Percentiles rank a stretch among this genome's conserved stretches.
Conservation (phyloP, 2,888 invertebrate genomes). For the Caenorhabditis drosophilae region DNA sequence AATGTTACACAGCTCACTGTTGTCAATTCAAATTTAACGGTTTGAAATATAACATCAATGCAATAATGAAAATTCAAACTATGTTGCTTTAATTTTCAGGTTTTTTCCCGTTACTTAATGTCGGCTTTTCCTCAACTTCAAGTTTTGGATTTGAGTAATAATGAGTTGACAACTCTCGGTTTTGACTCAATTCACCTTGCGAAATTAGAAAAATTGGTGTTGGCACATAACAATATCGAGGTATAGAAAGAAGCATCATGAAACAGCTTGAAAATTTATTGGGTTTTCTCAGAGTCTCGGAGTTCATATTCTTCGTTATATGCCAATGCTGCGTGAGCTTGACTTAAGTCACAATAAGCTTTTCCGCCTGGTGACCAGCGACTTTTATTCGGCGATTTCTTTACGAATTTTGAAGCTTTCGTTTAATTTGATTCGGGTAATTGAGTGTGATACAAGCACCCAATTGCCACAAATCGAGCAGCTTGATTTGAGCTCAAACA, state of each 20-base stretch:
- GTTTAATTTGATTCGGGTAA: slow-evolving; percentile 21
- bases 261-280: not conserved
- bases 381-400: slow-evolving; percentile 29
- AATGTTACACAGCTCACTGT: slow-evolving; percentile 1
- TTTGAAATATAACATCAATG: not conserved
- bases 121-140: slow-evolving; percentile 21
- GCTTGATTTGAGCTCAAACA: slow-evolving; percentile 29
- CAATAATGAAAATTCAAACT: no score
- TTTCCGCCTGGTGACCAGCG: slow-evolving; percentile 35
- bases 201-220: slow-evolving; percentile 14
- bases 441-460: slow-evolving; percentile 36
- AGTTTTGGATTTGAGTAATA: slow-evolving; percentile 33
- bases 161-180: slow-evolving; percentile 25
- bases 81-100: no score
- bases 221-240: slow-evolving; percentile 21
- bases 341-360: slow-evolving; percentile 34
- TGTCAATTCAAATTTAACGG: not conserved
- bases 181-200: slow-evolving; percentile 37
- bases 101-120: slow-evolving; percentile 20
- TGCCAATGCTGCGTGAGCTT: slow-evolving; percentile 30
- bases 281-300: slow-evolving; percentile 21
- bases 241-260: not conserved
- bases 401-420: slow-evolving; percentile 26
- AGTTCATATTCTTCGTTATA: slow-evolving; percentile 38
- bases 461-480: slow-evolving; percentile 33